Percentiles rank a stretch among this genome's conserved stretches.
These are phyloP conservation scores for Brachyistius frenatus DNA, from an alignment of 2,113 vertebrate genomes.

Conservation along the genomic window DNA sequence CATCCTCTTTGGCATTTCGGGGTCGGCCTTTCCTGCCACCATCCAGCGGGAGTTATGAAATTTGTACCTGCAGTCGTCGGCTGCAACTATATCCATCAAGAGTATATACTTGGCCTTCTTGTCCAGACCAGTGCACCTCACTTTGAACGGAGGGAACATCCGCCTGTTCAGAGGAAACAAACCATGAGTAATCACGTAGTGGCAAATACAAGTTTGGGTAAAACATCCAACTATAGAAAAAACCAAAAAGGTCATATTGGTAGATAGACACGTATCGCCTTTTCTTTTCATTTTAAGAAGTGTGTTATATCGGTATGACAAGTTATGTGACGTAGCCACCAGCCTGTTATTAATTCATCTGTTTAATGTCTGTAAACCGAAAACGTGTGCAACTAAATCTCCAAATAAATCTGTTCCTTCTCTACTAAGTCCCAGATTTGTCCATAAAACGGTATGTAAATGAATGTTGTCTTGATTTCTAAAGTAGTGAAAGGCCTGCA, in stretches of 20 bases:
- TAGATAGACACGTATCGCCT: too few relatives aligned
- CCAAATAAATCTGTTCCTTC: too few relatives aligned
- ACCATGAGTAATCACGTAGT: not conserved
- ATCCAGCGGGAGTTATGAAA: constrained; percentile 99
- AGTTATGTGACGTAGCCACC: not conserved
- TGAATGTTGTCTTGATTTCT: constrained; percentile 19
- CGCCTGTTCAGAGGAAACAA: constrained; percentile 82
- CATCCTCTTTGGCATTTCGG: constrained; percentile 99
- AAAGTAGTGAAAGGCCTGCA: constrained; percentile 27
- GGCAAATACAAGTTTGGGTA: not conserved
- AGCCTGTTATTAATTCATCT: not conserved
- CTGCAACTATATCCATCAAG: constrained; percentile 98
- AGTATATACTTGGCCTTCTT: constrained; percentile 99
- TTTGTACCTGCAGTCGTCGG: constrained; percentile 99
- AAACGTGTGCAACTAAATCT: not conserved
- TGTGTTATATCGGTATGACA: not conserved
- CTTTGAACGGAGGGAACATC: constrained; percentile 99
- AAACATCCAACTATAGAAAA: not conserved
- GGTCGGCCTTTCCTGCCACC: constrained; percentile 99
- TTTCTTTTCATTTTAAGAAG: not conserved
- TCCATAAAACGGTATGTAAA: not conserved
- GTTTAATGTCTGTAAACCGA: not conserved
- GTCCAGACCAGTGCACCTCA: constrained; percentile 98
- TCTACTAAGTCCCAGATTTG: not conserved
- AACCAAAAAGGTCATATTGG: too few relatives aligned